Evolutionary conservation across 2,797 vertebrate species (phyloP).

Genomic region (Synanceia verrucosa): DNA sequence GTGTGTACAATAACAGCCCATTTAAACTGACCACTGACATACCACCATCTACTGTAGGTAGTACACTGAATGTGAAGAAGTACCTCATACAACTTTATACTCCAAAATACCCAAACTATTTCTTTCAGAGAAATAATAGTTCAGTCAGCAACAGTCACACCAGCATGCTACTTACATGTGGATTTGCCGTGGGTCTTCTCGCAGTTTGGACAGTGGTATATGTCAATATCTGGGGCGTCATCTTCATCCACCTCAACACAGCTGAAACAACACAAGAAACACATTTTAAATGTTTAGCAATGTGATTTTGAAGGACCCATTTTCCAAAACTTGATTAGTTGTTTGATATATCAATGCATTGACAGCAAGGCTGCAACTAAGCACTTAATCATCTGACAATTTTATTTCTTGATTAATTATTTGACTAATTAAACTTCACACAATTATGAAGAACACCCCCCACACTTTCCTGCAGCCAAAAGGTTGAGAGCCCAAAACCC

Average conservation of each 20-base stretch:
- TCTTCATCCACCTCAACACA: slow-evolving; percentile 98
- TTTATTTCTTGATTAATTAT: not conserved
- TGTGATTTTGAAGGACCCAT: not conserved
- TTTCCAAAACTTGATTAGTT: no score
- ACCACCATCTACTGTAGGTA: no score
- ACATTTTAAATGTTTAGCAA: not conserved
- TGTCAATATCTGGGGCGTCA: slow-evolving; percentile 96
- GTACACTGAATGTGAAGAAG: no score
- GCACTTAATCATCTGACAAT: not conserved
- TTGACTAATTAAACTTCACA: not conserved
- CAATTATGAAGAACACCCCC: not conserved
- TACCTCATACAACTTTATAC: no score
- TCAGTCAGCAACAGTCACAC: not conserved
- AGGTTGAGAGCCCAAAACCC: no score
- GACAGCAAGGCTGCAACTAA: not conserved
- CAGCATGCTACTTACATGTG: slow-evolving; percentile 84
- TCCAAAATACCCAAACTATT: no score
- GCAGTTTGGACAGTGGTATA: slow-evolving; percentile 98
- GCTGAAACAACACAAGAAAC: slow-evolving; percentile 79
- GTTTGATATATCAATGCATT: no score
- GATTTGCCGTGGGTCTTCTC: slow-evolving; percentile 97
- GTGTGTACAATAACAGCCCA: no score
- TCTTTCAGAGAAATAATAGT: not conserved
- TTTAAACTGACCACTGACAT: no score
- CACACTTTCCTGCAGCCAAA: not conserved